These are phyloP conservation scores for Nemotelus nigrinus DNA, from an alignment of 2,888 invertebrate species.

Conservation along the genomic window DNA sequence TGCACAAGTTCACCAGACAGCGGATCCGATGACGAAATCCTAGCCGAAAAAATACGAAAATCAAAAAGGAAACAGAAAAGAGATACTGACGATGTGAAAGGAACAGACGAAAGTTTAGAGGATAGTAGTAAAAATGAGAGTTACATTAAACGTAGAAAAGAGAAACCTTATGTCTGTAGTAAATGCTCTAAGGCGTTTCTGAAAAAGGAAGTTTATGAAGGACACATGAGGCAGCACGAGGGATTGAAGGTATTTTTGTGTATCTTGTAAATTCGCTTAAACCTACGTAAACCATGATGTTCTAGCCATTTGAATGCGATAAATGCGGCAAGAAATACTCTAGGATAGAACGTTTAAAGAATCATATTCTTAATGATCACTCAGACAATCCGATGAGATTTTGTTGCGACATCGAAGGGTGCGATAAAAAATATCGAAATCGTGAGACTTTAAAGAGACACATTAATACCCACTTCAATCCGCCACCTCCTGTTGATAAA, in stretches of 20 bases:
- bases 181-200: constrained; percentile 46
- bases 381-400: constrained; percentile 11
- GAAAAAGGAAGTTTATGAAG: constrained; percentile 44
- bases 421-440: constrained; percentile 47
- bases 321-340: constrained; percentile 37
- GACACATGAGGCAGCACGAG: constrained; percentile 47
- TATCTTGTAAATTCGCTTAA: background rate
- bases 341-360: constrained; percentile 9
- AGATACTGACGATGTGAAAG: background rate
- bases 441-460: constrained; percentile 45
- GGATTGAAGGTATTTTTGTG: constrained; percentile 48
- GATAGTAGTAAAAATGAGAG: background rate
- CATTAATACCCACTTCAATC: constrained; percentile 28
- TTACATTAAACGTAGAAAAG: constrained; percentile 1
- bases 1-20: no score
- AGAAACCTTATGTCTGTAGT: constrained; percentile 33
- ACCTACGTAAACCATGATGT: background rate
- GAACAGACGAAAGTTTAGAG: background rate
- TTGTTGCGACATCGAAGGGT: constrained; percentile 31
- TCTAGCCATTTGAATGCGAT: constrained; percentile 41
- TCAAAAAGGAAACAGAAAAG: background rate
- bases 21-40: constrained; percentile 22
- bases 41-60: background rate
- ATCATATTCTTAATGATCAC: constrained; percentile 25
- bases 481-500: constrained; percentile 26